phyloP scores from a whole-genome alignment of 2,888 invertebrate genomes.

The Drosophila cognata region DNA sequence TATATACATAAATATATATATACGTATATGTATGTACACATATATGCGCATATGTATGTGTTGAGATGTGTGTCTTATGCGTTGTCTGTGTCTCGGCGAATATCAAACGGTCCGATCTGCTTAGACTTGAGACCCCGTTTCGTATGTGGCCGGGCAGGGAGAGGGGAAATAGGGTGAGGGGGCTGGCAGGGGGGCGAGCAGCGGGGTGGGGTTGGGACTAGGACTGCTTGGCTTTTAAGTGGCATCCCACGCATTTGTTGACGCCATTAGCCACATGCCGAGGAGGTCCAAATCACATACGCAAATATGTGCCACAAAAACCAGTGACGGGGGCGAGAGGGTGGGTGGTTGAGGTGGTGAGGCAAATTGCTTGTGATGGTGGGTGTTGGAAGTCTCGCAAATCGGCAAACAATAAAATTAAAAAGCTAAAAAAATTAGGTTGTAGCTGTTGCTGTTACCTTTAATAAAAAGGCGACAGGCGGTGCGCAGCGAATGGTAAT shows the following conservation, averaged over 20 bases:
- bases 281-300: slow-evolving; percentile 64
- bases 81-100: slow-evolving; percentile 39
- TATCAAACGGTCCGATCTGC: slow-evolving; percentile 53
- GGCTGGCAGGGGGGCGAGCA: background rate
- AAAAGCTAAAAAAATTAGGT: slow-evolving; percentile 17
- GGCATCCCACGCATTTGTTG: slow-evolving; percentile 66
- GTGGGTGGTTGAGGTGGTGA: background rate
- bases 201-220: background rate
- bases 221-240: slow-evolving; percentile 39
- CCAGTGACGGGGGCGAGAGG: background rate
- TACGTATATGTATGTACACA: background rate
- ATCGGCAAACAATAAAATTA: slow-evolving; percentile 47
- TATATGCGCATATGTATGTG: background rate
- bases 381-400: slow-evolving; percentile 13
- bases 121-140: slow-evolving; percentile 39
- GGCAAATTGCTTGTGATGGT: background rate
- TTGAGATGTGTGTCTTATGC: slow-evolving; percentile 15
- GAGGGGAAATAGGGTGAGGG: background rate
- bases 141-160: background rate
- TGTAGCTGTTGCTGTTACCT: slow-evolving; percentile 37
- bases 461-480: slow-evolving; percentile 42
- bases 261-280: slow-evolving; percentile 72
- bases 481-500: slow-evolving; percentile 12
- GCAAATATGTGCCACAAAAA: slow-evolving; percentile 59
- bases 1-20: background rate